A percentile compares a stretch with the other conserved stretches of the same genome.
Evolutionary conservation across 2,113 vertebrate species (phyloP).

Genomic region (Chloropsis cyanopogon): DNA sequence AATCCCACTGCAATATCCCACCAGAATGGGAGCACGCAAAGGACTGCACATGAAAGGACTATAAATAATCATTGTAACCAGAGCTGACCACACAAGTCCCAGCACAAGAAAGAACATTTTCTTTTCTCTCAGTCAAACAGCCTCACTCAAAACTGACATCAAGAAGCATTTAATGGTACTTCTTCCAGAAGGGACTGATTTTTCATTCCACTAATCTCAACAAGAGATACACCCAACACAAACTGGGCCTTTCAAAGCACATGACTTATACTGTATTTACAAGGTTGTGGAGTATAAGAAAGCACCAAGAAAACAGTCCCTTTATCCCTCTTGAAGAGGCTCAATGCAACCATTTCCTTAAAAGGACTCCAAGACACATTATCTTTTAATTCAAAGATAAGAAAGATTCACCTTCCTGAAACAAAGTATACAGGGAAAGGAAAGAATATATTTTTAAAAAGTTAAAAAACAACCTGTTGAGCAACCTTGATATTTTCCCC

Average conservation of each 20-base stretch:
- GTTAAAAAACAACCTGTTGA: background rate
- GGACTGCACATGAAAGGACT: background rate
- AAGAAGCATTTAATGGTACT: background rate
- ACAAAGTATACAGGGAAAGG: background rate
- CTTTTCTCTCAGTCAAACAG: background rate
- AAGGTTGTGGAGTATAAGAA: background rate
- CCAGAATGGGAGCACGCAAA: background rate
- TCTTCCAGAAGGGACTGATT: background rate
- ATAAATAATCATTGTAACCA: background rate
- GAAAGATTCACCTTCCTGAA: background rate
- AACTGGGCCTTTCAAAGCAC: background rate
- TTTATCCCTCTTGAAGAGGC: background rate
- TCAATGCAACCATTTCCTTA: background rate
- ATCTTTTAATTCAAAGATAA: background rate
- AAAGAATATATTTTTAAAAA: background rate
- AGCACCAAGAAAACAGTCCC: background rate
- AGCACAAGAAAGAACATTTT: background rate
- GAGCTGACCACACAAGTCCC: background rate
- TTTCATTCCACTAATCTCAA: background rate
- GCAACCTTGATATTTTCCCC: background rate
- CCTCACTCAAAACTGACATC: background rate
- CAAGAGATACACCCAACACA: background rate
- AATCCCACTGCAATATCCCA: conserved; percentile 7
- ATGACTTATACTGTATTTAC: background rate
- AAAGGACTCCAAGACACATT: background rate